Conservation (phyloP, 2,888 invertebrate genomes). For the Cryptosula pallasiana region DNA sequence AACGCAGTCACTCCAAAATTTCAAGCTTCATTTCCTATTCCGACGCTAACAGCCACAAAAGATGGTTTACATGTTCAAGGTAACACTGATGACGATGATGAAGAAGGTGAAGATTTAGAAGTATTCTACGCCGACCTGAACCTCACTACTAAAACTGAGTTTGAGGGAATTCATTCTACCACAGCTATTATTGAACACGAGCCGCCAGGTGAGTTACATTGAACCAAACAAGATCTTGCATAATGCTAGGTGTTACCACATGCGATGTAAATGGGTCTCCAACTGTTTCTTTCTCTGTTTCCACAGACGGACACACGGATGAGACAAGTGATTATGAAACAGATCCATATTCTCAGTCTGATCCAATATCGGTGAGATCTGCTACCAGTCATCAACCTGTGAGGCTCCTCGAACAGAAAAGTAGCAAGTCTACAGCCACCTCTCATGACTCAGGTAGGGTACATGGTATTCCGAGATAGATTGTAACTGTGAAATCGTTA, state of each 20-base stretch:
- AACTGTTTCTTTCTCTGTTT: slow-evolving; percentile 18
- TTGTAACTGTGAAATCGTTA: too few relatives aligned
- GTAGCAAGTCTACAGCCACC: neutral
- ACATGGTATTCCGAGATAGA: too few relatives aligned
- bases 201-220: too few relatives aligned
- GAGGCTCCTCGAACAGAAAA: neutral
- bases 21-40: slow-evolving; percentile 17
- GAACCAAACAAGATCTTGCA: too few relatives aligned
- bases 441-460: neutral
- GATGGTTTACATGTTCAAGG: slow-evolving; percentile 21
- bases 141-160: neutral
- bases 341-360: slow-evolving; percentile 40
- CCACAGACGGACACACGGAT: slow-evolving; percentile 31
- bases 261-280: neutral
- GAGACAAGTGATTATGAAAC: slow-evolving; percentile 47
- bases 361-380: slow-evolving; percentile 35
- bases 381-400: neutral
- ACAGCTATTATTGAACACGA: too few relatives aligned
- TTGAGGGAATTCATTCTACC: neutral
- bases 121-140: slow-evolving; percentile 9
- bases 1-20: neutral
- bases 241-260: too few relatives aligned
- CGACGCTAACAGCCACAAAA: slow-evolving; percentile 2
- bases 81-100: neutral
- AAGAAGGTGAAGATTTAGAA: neutral